Evolutionary conservation across 2,113 vertebrate species (phyloP), one percentile per base, ranked within the genome.

Genomic region (Paradoxurus hermaphroditus): DNA sequence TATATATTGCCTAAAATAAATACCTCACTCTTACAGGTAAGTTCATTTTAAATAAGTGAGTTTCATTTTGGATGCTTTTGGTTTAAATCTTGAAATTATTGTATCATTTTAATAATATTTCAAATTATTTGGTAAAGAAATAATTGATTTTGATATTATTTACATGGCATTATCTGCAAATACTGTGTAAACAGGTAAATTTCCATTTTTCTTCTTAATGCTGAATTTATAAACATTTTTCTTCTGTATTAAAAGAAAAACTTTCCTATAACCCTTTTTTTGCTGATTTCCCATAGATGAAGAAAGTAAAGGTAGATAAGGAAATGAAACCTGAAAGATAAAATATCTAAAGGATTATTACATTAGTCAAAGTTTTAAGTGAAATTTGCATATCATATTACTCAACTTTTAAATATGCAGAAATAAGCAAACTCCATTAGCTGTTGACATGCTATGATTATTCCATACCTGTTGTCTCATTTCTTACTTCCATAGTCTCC

Each of bases 41-140:
- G 72, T 97, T 92, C 0, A 93, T 86, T 98, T 96, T 85, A 39
- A 84, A 86, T 96, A 96, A 91, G 29, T 65, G 62, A 62, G 13
- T 78, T 56, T 96, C 31, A 73, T 15, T 97, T 84, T 95, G 63
- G 75, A 96, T 91, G 41, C 89, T 97, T 98, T 98, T 95, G 36
- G 4, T 93, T 96, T 96, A 96, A 97, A 97, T 73, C 7, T 51
- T 95, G 72, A 0, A 81, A 94, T 84, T 49, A 6, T 86, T 62
- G 27, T 34, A 13, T 84, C 62, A 56, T 51, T 21, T 83, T 89
- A 59, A 85, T 46, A 89, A 67, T 51, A 79, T 72, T 94, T 90
- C 67, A 90, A 91, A 90, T 90, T 6, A 67, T 56, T 90, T 91
- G 27, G 18, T 56, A 36, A 87, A 85, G 62, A 92, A 94, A 97